A percentile compares a stretch with the other conserved stretches of the same genome.
Conservation (phyloP, 2,888 invertebrate species). For the Elmis aenea region DNA sequence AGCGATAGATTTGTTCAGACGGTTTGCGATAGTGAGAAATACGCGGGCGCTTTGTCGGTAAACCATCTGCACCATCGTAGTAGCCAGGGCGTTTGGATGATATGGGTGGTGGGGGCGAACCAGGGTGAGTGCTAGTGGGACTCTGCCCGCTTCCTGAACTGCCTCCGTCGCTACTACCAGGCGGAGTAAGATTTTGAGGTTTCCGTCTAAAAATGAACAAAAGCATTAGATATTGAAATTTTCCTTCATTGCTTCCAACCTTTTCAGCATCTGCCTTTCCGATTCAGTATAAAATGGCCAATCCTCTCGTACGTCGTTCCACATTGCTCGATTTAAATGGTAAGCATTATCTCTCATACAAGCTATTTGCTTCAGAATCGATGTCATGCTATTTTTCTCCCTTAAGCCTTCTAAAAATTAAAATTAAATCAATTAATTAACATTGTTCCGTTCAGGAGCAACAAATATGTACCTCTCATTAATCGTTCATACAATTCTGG, state of each 20-base stretch:
- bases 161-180: conserved; percentile 76
- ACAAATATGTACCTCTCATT: conserved; percentile 70
- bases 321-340: conserved; percentile 78
- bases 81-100: conserved; percentile 59
- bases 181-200: conserved; percentile 87
- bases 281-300: conserved; percentile 93
- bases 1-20: conserved; percentile 43
- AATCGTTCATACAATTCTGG: conserved; percentile 82
- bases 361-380: conserved; percentile 76
- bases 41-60: conserved; percentile 71
- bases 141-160: conserved; percentile 76
- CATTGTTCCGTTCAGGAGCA: neutral
- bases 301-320: conserved; percentile 90
- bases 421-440: neutral
- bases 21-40: conserved; percentile 78
- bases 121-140: conserved; percentile 67
- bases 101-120: conserved; percentile 59
- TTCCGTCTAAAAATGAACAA: conserved; percentile 61
- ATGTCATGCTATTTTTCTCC: conserved; percentile 71
- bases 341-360: conserved; percentile 83
- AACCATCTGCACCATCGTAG: conserved; percentile 55
- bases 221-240: conserved; percentile 1
- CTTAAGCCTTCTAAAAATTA: conserved; percentile 71
- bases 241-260: conserved; percentile 48
- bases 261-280: conserved; percentile 82